Evolutionary conservation across 2,113 vertebrate species (phyloP).

Genomic region (Neogobius melanostomus): DNA sequence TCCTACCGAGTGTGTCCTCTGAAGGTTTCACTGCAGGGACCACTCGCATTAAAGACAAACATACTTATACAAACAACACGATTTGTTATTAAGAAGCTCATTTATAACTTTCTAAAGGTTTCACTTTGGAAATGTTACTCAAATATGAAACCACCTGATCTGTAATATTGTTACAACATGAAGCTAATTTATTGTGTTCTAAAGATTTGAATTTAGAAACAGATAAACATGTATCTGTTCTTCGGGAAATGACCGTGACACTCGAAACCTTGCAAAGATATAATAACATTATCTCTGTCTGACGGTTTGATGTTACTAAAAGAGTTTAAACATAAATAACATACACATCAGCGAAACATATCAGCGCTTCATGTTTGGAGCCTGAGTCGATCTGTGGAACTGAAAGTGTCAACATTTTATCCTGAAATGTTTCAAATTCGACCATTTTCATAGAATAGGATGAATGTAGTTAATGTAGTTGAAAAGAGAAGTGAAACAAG

Average conservation of each 20-base stretch:
- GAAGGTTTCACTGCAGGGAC: conserved; percentile 52
- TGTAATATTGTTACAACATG: not conserved
- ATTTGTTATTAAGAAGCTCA: conserved; percentile 34
- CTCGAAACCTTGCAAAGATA: too few relatives aligned
- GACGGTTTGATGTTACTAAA: too few relatives aligned
- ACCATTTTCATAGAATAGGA: too few relatives aligned
- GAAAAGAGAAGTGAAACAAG: too few relatives aligned
- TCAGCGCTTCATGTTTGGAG: too few relatives aligned
- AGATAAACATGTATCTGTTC: not conserved
- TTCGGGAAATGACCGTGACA: not conserved
- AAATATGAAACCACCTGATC: conserved; percentile 30
- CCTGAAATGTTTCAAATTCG: too few relatives aligned
- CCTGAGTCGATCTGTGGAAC: too few relatives aligned
- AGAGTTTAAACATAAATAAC: too few relatives aligned
- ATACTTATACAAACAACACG: conserved; percentile 9
- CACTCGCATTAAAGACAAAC: not conserved
- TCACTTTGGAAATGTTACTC: conserved; percentile 8
- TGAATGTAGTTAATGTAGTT: too few relatives aligned
- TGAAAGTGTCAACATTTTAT: too few relatives aligned
- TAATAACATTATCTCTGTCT: too few relatives aligned
- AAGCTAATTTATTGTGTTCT: not conserved
- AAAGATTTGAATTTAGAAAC: not conserved
- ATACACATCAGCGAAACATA: too few relatives aligned
- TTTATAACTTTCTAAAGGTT: conserved; percentile 7
- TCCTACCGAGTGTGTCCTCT: conserved; percentile 28